Base-by-base conservation (phyloP, 2,797 vertebrate genomes). In the Galaxias olidus region DNA sequence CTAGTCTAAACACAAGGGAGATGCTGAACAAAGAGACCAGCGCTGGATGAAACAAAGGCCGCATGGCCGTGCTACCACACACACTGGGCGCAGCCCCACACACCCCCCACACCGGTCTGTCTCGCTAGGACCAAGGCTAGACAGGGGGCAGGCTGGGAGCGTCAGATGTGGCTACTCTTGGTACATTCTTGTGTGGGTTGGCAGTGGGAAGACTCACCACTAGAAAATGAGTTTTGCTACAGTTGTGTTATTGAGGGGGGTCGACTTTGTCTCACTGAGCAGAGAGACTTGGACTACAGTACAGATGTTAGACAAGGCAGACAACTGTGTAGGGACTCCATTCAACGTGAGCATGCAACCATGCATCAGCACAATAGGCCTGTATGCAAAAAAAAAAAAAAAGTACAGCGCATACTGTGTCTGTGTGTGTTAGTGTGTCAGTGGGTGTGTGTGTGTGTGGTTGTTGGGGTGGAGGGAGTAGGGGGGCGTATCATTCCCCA, bases 121-220 rank as follows among this genome's bases (percentile, higher is more conserved):
- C 65, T 80, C 70, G 55, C 61, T 68, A 63, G 47, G 70, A 0
- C 41, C 54, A 12, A 56, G 64, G 67, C 67, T 75, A 55, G 59
- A 63, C 67, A 64, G 67, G 63, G 78, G 75, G 69, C 45, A 55
- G 73, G 65, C 70, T 63, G 19, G 55, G 81, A 74, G 86, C 74
- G 69, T 47, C 77, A 77, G 78, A 80, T 69, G 52, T 87, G 83
- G 84, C 82, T 53, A 71, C 71, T 70, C 42, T 85, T 72, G 86
- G 72, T 70, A 78, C 59, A 43, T 71, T 77, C 66, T 73, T 63
- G 81, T 87, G 84, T 87, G 87, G 87, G 83, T 86, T 80, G 69
- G 69, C 68, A 74, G 75, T 71, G 49, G 45, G 43, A 65, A 45
- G 69, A 76, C 66, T 56, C 13, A 44, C 48, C 14, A 71, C 48